Evolutionary conservation across 1,140 invertebrate genomes (phyloP), one percentile per base, ranked within the genome.

Genomic region (Trachymyrmex cornetzi): DNA sequence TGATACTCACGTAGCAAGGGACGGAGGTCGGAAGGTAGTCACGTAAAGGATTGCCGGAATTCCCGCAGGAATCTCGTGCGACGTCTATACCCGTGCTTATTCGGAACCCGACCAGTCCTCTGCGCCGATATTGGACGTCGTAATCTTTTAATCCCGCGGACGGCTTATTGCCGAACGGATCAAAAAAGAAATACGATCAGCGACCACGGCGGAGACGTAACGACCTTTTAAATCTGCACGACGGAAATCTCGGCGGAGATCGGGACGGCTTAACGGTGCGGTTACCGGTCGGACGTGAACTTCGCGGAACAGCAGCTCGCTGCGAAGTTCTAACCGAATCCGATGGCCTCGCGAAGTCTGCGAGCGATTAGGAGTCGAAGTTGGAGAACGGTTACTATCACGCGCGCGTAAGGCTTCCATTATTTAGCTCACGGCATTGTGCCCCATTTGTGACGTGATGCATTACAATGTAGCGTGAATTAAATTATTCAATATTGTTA

Each of bases 1-100:
- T 24, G 67, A 64, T 85, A 59, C 72, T 55, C 59, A 69, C 82
- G 85, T 75, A 48, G 50, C 74, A 22, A 64, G 66, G 72, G 66
- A 85, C 82, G 66, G 66, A 63, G 80, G 67, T 64, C 50, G 69
- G 50, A 64, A 85, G 84, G 84, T 90, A 93, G 88, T 93, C 89
- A 87, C 89, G 91, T 93, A 89, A 93, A 93, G 91, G 93, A 93
- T 94, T 93, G 91, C 91, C 82, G 86, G 88, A 92, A 91, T 87
- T 91, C 90, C 89, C 88, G 55, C 59, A 82, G 86, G 89, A 89
- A 87, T 86, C 85, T 86, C 84, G 80, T 74, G 84, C 71, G 63
- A 63, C 66, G 85, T 87, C 61, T 66, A 67, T 14, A 24, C 69
- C n/a, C 57, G 77, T 57, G 53, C 75, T 85, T 79, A 71, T 64